Evolutionary conservation across 2,888 invertebrate species (phyloP).

Genomic region (Phengaris arion): DNA sequence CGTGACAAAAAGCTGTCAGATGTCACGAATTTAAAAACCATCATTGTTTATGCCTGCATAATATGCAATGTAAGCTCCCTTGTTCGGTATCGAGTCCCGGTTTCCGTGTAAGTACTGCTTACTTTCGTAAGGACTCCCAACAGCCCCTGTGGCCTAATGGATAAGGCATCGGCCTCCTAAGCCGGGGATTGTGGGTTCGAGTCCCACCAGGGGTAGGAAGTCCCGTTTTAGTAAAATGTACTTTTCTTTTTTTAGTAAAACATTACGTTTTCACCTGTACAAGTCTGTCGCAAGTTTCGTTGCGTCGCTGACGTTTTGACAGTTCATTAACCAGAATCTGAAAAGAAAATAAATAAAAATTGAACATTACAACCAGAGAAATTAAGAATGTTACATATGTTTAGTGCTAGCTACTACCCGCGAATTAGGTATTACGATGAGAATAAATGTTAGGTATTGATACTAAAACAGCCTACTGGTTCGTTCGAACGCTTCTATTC

Average conservation of each 20-base stretch:
- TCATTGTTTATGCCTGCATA: too few relatives aligned
- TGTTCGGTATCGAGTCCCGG: too few relatives aligned
- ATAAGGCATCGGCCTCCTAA: slow-evolving; percentile 89
- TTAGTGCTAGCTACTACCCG: too few relatives aligned
- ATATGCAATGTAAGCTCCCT: too few relatives aligned
- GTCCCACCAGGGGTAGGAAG: slow-evolving; percentile 84
- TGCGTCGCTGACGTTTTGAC: slow-evolving; percentile 95
- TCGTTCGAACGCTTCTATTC: too few relatives aligned
- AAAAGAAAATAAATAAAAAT: slow-evolving; percentile 41
- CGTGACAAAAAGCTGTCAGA: too few relatives aligned
- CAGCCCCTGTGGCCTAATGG: slow-evolving; percentile 87
- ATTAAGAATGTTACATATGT: too few relatives aligned
- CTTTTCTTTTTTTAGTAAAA: background rate
- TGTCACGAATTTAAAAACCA: too few relatives aligned
- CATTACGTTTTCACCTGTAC: slow-evolving; percentile 84
- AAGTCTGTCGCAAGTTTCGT: slow-evolving; percentile 97
- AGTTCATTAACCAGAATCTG: slow-evolving; percentile 99
- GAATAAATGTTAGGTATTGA: too few relatives aligned
- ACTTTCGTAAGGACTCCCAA: background rate
- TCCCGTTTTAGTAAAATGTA: background rate
- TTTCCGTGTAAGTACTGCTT: background rate
- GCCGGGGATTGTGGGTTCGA: slow-evolving; percentile 88
- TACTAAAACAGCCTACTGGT: too few relatives aligned
- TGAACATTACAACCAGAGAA: background rate
- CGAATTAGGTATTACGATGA: too few relatives aligned